Evolutionary conservation across 23 tunicate species (phyloP).

Genomic region (Trididemnum clinides): DNA sequence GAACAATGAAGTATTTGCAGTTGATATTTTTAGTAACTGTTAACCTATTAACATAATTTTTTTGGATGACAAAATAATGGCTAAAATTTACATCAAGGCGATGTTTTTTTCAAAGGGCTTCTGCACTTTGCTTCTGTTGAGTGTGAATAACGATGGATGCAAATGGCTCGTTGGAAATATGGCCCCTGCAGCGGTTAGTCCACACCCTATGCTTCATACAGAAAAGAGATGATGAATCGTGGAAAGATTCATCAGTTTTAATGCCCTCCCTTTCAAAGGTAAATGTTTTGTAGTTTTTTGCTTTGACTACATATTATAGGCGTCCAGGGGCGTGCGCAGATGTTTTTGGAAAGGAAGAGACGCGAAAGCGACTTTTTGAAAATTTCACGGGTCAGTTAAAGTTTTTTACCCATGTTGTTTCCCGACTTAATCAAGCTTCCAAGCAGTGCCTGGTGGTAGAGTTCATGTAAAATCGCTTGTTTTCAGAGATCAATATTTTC

Average conservation of each 20-base stretch:
- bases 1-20: too few species aligned
- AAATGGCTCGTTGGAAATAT: background rate
- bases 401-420: too few species aligned
- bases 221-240: slow-evolving; percentile 22
- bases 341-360: background rate
- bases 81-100: background rate
- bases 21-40: too few species aligned
- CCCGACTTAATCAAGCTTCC: too few species aligned
- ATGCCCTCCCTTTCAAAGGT: background rate
- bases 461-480: too few species aligned
- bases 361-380: background rate
- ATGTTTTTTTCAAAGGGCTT: background rate
- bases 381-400: background rate
- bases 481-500: too few species aligned
- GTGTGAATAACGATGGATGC: background rate
- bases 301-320: background rate
- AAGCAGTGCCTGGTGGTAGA: too few species aligned
- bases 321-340: background rate
- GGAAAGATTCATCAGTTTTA: slow-evolving; percentile 37
- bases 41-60: too few species aligned
- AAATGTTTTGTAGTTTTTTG: too few species aligned
- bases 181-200: slow-evolving; percentile 58
- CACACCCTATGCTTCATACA: background rate
- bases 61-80: too few species aligned
- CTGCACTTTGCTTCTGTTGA: background rate